Percentiles rank a stretch among this genome's conserved stretches.
phyloP scores from a whole-genome alignment of 2,888 invertebrate species.

The Malachius bipustulatus region DNA sequence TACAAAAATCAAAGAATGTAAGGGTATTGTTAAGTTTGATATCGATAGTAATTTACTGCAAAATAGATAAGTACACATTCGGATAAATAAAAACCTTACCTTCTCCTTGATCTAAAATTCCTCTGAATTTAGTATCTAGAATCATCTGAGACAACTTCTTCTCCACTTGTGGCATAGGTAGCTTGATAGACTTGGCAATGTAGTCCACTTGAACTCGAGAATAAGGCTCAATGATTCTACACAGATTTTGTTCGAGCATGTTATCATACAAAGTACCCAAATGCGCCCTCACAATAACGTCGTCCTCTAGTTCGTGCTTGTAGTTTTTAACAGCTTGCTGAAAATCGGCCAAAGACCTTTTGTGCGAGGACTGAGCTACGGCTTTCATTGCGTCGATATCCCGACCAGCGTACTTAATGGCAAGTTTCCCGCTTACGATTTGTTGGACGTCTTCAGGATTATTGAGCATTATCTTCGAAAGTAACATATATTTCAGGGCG shows the following conservation, averaged over 20 bases:
- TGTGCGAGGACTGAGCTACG: slow-evolving; percentile 91
- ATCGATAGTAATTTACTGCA: no score
- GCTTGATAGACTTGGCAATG: slow-evolving; percentile 80
- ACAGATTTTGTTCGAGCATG: slow-evolving; percentile 98
- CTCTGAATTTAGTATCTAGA: slow-evolving; percentile 92
- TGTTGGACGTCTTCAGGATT: slow-evolving; percentile 92
- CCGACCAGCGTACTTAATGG: slow-evolving; percentile 88
- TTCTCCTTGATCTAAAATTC: slow-evolving; percentile 96
- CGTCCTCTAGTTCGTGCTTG: slow-evolving; percentile 82
- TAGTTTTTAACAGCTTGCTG: slow-evolving; percentile 79
- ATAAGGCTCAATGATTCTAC: slow-evolving; percentile 97
- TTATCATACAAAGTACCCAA: slow-evolving; percentile 94
- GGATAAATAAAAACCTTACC: slow-evolving; percentile 41
- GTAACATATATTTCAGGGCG: slow-evolving; percentile 97
- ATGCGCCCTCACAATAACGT: slow-evolving; percentile 94
- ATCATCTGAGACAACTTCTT: slow-evolving; percentile 99
- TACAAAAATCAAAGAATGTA: no score
- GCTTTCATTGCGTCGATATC: slow-evolving; percentile 98
- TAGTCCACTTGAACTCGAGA: slow-evolving; percentile 91
- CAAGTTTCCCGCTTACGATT: slow-evolving; percentile 92
- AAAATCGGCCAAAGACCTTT: slow-evolving; percentile 94
- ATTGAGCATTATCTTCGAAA: slow-evolving; percentile 97
- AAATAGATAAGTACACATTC: no score
- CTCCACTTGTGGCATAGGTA: slow-evolving; percentile 86
- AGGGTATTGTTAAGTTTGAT: no score